Evolutionary conservation across 2,113 vertebrate genomes (phyloP).

Genomic region (Petroica traversi): DNA sequence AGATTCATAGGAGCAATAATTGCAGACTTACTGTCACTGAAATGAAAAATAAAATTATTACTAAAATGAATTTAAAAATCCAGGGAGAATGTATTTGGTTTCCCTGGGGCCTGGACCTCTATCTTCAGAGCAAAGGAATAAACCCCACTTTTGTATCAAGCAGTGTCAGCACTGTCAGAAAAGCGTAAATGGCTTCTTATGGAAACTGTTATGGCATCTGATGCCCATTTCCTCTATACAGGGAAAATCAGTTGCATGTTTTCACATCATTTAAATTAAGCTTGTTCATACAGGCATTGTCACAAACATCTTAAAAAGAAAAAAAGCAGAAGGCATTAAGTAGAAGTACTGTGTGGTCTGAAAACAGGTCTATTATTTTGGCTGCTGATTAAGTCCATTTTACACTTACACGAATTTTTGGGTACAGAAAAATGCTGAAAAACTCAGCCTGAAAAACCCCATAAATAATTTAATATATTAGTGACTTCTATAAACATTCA

Average conservation of each 20-base stretch:
- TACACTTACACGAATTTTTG: neutral
- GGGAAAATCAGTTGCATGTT: neutral
- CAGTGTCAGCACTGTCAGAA: neutral
- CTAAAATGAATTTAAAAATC: neutral
- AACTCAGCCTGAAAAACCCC: rapidly evolving
- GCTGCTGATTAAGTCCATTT: neutral
- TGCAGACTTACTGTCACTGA: neutral
- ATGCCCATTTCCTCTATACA: neutral
- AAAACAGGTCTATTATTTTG: neutral
- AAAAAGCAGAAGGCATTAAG: neutral
- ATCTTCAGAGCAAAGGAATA: neutral
- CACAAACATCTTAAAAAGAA: neutral
- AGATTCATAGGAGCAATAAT: neutral
- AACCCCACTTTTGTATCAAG: neutral
- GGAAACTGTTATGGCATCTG: neutral
- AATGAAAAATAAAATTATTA: neutral
- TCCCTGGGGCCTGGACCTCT: neutral
- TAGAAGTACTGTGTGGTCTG: neutral
- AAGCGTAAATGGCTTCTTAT: neutral
- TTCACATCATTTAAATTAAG: neutral
- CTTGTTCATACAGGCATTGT: neutral
- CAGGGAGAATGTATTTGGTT: neutral
- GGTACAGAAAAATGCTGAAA: neutral
- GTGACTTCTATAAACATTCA: neutral
- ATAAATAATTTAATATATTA: neutral